Evolutionary conservation across 2,797 vertebrate genomes (phyloP).

Genomic region (Pangasius macronema): DNA sequence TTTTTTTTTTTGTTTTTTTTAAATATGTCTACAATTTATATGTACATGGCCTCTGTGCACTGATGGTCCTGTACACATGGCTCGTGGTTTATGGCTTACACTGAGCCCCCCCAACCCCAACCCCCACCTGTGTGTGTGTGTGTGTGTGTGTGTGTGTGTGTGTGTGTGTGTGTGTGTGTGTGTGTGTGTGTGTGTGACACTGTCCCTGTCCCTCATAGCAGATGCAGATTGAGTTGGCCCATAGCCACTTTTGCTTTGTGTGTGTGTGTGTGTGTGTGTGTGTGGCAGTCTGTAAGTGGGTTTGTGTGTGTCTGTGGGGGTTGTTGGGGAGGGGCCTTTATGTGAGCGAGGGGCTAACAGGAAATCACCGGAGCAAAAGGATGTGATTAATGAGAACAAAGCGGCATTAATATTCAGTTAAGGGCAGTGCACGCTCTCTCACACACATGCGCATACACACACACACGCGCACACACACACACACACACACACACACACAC

Average conservation of each 20-base stretch:
- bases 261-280: slow-evolving; percentile 37
- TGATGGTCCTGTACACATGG: slow-evolving; percentile 26
- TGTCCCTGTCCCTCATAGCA: slow-evolving; percentile 53
- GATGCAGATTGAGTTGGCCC: slow-evolving; percentile 70
- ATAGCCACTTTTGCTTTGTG: slow-evolving; percentile 57
- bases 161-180: too few species aligned
- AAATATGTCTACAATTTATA: slow-evolving; percentile 23
- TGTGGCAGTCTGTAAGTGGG: slow-evolving; percentile 23
- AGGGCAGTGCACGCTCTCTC: slow-evolving; percentile 22
- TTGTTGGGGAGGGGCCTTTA: slow-evolving; percentile 46
- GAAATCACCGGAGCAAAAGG: slow-evolving; percentile 58
- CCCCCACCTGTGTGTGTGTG: too few species aligned
- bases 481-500: background rate
- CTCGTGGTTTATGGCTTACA: slow-evolving; percentile 21
- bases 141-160: too few species aligned
- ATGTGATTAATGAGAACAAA: slow-evolving; percentile 69
- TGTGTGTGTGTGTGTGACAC: too few species aligned
- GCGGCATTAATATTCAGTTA: slow-evolving; percentile 64
- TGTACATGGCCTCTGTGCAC: background rate
- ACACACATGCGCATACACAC: background rate
- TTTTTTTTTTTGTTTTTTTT: background rate
- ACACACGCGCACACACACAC: slow-evolving; percentile 14
- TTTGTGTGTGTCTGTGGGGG: slow-evolving; percentile 39
- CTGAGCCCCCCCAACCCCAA: too few species aligned
- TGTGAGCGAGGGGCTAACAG: slow-evolving; percentile 52